Evolutionary conservation across 2,888 invertebrate species (phyloP).

Genomic region (Amphimallon solstitiale): DNA sequence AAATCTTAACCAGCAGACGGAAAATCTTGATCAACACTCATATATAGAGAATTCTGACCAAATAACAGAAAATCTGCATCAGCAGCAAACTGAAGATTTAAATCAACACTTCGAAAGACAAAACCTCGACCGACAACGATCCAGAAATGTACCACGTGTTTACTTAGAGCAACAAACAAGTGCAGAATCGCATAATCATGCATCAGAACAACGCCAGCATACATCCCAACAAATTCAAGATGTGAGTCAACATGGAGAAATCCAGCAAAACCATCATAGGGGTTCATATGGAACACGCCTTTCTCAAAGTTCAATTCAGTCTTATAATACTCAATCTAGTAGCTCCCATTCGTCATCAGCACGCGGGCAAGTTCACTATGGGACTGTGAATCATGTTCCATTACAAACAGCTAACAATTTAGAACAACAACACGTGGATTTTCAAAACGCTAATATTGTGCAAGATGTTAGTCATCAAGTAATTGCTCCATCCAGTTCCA

Average conservation of each 20-base stretch:
- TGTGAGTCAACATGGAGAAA: neutral
- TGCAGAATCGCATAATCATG: constrained; percentile 14
- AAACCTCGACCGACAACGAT: neutral
- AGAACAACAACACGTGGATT: constrained; percentile 24
- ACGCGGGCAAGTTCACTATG: constrained; percentile 3
- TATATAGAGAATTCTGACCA: constrained; percentile 12
- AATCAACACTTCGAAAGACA: neutral
- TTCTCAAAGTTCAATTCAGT: neutral
- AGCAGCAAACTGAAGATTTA: constrained; percentile 37
- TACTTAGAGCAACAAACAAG: constrained; percentile 40
- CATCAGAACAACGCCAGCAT: constrained; percentile 42
- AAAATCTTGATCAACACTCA: constrained; percentile 37
- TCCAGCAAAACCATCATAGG: neutral
- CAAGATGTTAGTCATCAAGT: constrained; percentile 43
- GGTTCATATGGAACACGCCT: constrained; percentile 40
- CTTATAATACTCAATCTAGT: neutral
- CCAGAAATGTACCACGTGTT: neutral
- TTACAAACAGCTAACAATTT: constrained; percentile 40
- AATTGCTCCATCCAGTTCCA: neutral
- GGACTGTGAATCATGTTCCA: neutral
- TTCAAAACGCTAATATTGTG: constrained; percentile 40
- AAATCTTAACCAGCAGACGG: neutral
- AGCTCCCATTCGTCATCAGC: neutral
- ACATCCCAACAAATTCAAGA: neutral
- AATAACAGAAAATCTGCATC: constrained; percentile 44